A percentile compares a stretch with the other conserved stretches of the same genome.
Conservation (phyloP, 2,888 invertebrate species). For the Tetragnatha montana region DNA sequence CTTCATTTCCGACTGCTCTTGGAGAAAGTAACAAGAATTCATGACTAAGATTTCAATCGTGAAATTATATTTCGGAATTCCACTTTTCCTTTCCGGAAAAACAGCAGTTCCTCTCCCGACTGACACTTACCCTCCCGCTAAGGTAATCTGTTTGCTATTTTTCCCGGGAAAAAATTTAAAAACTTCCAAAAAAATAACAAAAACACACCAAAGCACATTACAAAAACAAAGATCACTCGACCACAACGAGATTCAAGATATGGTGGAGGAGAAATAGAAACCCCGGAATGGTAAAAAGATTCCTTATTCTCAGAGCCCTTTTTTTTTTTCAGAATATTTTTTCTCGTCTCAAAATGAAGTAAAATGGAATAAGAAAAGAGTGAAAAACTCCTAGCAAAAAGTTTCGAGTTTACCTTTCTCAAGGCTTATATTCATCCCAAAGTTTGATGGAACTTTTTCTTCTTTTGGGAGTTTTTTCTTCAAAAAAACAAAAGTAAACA, state of each 20-base stretch:
- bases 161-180: background rate
- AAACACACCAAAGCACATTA: constrained; percentile 3
- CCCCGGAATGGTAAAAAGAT: background rate
- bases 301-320: background rate
- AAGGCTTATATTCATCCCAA: constrained; percentile 9
- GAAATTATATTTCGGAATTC: background rate
- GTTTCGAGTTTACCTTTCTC: background rate
- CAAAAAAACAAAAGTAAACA: constrained; percentile 7
- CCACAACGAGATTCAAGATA: constrained; percentile 11
- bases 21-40: background rate
- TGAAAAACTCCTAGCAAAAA: background rate
- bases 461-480: background rate
- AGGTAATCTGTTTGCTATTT: background rate
- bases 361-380: background rate
- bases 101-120: background rate
- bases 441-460: background rate
- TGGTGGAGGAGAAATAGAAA: background rate
- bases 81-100: background rate
- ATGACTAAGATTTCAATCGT: background rate
- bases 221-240: constrained; percentile 19
- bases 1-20: background rate
- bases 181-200: background rate
- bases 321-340: background rate
- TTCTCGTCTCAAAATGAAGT: background rate
- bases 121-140: constrained; percentile 3